Base-by-base conservation (phyloP, 2,797 vertebrate species). In the Cichlasoma orientale region DNA sequence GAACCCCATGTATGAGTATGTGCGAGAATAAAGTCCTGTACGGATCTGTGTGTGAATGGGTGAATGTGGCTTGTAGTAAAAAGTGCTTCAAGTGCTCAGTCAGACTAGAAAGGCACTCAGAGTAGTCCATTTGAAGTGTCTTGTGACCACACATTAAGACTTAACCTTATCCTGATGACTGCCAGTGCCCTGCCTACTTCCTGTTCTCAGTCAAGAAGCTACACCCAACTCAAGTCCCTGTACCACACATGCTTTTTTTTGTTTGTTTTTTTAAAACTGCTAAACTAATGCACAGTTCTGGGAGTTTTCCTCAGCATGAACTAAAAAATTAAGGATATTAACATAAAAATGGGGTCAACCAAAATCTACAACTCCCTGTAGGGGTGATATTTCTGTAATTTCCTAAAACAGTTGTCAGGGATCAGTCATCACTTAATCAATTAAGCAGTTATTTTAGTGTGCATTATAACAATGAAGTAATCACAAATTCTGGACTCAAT, bases 281-380 rank as follows among this genome's bases (percentile, higher is more conserved):
- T 18, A 44, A 63, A 8, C 0, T 25, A 5, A 75, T 72, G 61
- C 36, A 76, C 47, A 72, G 50, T 56, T 53, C 58, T 52, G 9
- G 69, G 74, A 63, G 16, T 21, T 74, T 80, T 68, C n/a, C 23
- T 50, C 44, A 66, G 12, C 55, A 54, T n/a, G 77, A 77, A 31
- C 50, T 33, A 55, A 68, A 58, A 80, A 59, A 7, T 11, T 38
- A 74, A 54, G 23, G 8, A 29, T 14, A 44, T 7, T 55, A 75
- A 5, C 38, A 44, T 2, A 3, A 63, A 38, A 63, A 38, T 8
- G 38, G n/a, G 2, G 52, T 6, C 14, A 6, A 4, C 14, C 14
- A 18, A 47, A 47, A 16, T 13, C 16, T 19, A 1, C 6, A 55
- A 13, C 21, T 55, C 53, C n/a, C 21, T 25, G 11, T 13, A 7